Evolutionary conservation across 2,113 vertebrate species (phyloP).

Genomic region (Nanorana parkeri): DNA sequence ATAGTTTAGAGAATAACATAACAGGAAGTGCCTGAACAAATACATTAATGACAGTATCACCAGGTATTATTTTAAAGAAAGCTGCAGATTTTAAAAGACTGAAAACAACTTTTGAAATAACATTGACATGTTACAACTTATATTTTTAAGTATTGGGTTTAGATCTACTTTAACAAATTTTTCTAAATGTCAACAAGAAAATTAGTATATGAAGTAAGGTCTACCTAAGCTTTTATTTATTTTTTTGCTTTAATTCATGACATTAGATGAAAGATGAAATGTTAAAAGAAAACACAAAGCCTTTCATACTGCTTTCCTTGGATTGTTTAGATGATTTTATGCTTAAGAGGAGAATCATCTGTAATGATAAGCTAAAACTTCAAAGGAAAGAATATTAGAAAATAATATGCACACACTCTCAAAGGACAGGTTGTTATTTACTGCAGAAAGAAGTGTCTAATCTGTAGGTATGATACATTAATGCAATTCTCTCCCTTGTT

Average conservation of each 20-base stretch:
- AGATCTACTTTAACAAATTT: too few species aligned
- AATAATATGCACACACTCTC: constrained; percentile 26
- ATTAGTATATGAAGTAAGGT: background rate
- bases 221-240: constrained; percentile 18
- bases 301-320: constrained; percentile 27
- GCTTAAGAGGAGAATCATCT: constrained; percentile 28
- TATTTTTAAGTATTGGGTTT: too few species aligned
- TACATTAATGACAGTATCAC: too few species aligned
- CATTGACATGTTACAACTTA: too few species aligned
- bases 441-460: constrained; percentile 5
- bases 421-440: constrained; percentile 33
- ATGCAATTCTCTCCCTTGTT: constrained; percentile 20
- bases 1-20: too few species aligned
- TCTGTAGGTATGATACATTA: constrained; percentile 22
- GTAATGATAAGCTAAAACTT: constrained; percentile 32
- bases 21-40: too few species aligned
- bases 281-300: constrained; percentile 28
- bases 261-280: constrained; percentile 42
- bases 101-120: too few species aligned
- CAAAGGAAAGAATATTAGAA: constrained; percentile 34
- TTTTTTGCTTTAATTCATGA: constrained; percentile 16
- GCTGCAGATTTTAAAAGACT: too few species aligned
- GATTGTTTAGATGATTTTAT: constrained; percentile 8
- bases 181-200: background rate
- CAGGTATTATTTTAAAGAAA: too few species aligned